These are phyloP conservation scores for Tetropium fuscum DNA, from an alignment of 2,888 invertebrate genomes.

Conservation along the genomic window DNA sequence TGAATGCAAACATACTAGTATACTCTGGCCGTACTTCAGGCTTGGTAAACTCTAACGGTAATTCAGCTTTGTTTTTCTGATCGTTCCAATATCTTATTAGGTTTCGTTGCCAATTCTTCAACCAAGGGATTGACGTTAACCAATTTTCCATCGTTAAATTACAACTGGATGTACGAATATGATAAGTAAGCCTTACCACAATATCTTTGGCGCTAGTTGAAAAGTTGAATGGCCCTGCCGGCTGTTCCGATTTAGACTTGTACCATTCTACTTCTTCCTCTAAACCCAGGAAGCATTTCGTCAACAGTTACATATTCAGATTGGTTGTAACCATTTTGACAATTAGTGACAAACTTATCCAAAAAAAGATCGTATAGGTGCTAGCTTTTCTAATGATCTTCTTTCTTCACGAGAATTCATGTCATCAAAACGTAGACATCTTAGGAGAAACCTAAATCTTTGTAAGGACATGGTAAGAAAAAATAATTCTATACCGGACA, in stretches of 20 bases:
- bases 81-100: no score
- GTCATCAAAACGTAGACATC: slow-evolving; percentile 12
- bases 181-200: not conserved
- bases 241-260: not conserved
- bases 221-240: not conserved
- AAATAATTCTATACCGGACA: no score
- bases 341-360: not conserved
- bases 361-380: not conserved
- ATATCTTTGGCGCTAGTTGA: not conserved
- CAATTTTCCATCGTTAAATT: not conserved
- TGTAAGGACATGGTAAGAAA: slow-evolving; percentile 14
- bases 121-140: no score
- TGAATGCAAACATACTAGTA: no score
- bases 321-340: not conserved
- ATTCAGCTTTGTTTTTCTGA: no score
- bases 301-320: not conserved
- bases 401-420: slow-evolving; percentile 6
- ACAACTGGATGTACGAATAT: not conserved
- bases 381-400: slow-evolving; percentile 10
- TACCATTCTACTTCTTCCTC: not conserved
- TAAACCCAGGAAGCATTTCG: not conserved
- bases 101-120: no score
- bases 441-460: slow-evolving; percentile 10
- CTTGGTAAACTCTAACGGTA: no score
- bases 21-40: no score